phyloP scores from a whole-genome alignment of 1,140 invertebrate genomes.

The Drosophila arawakana region DNA sequence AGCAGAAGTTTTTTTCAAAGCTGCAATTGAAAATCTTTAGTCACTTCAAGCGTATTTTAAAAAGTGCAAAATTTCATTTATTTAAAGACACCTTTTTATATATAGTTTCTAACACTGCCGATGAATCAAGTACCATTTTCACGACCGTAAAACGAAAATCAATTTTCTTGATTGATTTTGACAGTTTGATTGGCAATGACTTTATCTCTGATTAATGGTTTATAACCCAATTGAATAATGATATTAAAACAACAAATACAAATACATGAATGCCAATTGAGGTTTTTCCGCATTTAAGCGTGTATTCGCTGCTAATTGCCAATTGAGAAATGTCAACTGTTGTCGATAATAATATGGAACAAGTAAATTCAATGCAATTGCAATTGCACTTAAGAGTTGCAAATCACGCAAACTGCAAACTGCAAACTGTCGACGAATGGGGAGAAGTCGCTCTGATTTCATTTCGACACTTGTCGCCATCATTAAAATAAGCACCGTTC shows the following conservation, averaged over 20 bases:
- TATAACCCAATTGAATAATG: neutral
- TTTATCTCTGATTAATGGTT: neutral
- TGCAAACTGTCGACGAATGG: constrained; percentile 2
- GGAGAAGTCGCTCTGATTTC: constrained; percentile 38
- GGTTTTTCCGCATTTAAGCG: constrained; percentile 5
- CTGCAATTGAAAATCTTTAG: too few relatives aligned
- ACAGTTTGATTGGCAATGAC: too few relatives aligned
- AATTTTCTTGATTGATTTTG: neutral
- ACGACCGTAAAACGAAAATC: too few relatives aligned
- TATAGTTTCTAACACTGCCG: too few relatives aligned
- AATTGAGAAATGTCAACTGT: constrained; percentile 33
- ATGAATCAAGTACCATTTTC: too few relatives aligned
- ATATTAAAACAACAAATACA: neutral
- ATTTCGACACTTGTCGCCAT: constrained; percentile 29
- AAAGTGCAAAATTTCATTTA: too few relatives aligned
- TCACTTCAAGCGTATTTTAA: too few relatives aligned
- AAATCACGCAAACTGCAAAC: constrained; percentile 26
- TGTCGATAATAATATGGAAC: constrained; percentile 39
- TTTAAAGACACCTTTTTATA: too few relatives aligned
- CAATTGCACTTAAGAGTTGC: constrained; percentile 31
- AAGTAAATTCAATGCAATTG: constrained; percentile 37
- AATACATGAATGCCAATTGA: neutral
- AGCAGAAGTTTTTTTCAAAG: too few relatives aligned
- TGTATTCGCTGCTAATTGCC: constrained; percentile 1
- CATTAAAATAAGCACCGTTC: constrained; percentile 31